Conservation (phyloP, 2,113 vertebrate species). For the Dromas ardeola region DNA sequence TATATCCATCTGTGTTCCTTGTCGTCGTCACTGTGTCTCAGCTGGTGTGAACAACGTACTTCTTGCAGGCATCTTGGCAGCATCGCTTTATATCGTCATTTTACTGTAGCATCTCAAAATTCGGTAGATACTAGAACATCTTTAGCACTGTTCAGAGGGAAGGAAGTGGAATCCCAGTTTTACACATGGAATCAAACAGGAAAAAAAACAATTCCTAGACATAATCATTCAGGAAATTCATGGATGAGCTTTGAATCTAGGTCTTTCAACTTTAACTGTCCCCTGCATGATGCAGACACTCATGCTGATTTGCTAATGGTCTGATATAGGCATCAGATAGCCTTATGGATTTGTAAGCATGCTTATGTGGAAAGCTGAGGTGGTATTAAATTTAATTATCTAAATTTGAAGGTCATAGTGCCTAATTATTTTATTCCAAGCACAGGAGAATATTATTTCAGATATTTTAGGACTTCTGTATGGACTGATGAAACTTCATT, state of each 20-base stretch:
- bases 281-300: accelerated
- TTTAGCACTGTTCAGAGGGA: neutral
- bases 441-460: neutral
- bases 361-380: neutral
- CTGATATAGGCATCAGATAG: neutral
- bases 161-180: neutral
- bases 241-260: neutral
- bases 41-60: neutral
- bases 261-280: neutral
- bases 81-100: neutral
- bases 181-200: neutral
- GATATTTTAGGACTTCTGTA: neutral
- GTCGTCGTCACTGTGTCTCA: neutral
- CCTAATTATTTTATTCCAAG: neutral
- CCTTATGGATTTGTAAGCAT: neutral
- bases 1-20: neutral
- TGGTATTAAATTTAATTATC: neutral
- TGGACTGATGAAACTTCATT: neutral
- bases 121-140: neutral
- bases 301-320: neutral
- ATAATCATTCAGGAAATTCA: neutral
- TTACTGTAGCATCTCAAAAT: neutral
- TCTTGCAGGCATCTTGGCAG: neutral
- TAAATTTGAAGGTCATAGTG: neutral
- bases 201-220: neutral